Evolutionary conservation across 2,888 invertebrate genomes (phyloP), one percentile per base, ranked within the genome.

Genomic region (Apodemia hepburni): DNA sequence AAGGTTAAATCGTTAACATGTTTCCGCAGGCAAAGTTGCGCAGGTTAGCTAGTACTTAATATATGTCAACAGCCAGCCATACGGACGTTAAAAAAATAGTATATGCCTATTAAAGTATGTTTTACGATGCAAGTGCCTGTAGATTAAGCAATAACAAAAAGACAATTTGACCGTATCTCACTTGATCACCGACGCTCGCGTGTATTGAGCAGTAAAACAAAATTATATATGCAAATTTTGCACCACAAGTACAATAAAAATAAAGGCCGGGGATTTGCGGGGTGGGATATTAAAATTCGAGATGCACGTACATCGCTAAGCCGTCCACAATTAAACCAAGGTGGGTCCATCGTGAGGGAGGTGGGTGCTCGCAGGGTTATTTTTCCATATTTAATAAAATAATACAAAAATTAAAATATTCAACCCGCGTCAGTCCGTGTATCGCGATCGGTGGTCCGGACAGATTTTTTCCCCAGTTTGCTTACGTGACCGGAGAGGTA

Each of bases 331-430:
- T 73, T 73, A 73, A 68, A 74, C 75, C 74, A 79, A 82, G 82
- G 82, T 80, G 79, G 79, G 77, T 72, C 75, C 73, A 78, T 77
- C 76, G 74, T 74, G 77, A 22, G 71, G 72, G 72, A 69, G 66
- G 70, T 60, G 68, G 69, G 67, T 68, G 61, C 64, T 60, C 72
- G 71, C 54, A 60, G 68, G 75, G 75, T 75, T 78, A 80, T 79
- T 81, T 81, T 82, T 76, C 80, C 81, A 85, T 85, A 85, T 85
- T 83, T 82, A 83, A 84, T 84, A 82, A 82, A 78, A 82, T 80
- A 79, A 81, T 78, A 83, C 82, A 85, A 84, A 81, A 83, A 84
- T 80, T 85, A 85, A 89, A 83, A 80, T 88, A 90, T 90, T 90
- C 90, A 71, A 66, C 69, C 78, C 80, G 82, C 90, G 87, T 88